Evolutionary conservation across 2,113 vertebrate species (phyloP).

Genomic region (Engystomops pustulosus): DNA sequence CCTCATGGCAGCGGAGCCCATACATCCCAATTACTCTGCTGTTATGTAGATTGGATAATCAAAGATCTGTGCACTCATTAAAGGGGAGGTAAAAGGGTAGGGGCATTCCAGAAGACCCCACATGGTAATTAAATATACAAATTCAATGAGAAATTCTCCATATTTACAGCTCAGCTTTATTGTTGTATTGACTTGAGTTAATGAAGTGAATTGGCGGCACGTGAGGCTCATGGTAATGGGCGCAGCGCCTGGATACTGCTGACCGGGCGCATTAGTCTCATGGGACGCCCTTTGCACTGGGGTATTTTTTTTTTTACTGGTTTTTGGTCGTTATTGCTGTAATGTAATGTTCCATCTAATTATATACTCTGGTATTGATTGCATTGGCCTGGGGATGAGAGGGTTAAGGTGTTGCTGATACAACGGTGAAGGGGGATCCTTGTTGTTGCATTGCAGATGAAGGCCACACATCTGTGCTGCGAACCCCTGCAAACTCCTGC

Average conservation of each 20-base stretch:
- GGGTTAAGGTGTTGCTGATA: neutral
- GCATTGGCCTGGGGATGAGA: neutral
- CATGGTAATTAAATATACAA: constrained; percentile 54
- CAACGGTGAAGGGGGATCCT: neutral
- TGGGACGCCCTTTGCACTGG: neutral
- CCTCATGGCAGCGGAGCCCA: neutral
- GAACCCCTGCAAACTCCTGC: too few species aligned
- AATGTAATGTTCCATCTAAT: neutral
- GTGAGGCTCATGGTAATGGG: constrained; percentile 24
- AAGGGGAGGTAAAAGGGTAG: neutral
- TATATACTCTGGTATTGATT: neutral
- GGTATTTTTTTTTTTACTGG: neutral
- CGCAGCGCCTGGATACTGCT: constrained; percentile 4
- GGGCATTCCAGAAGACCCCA: neutral
- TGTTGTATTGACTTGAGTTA: constrained; percentile 48
- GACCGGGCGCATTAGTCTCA: constrained; percentile 8
- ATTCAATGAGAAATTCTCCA: constrained; percentile 54
- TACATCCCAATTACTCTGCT: neutral
- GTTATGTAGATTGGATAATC: constrained; percentile 15
- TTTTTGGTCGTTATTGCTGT: neutral
- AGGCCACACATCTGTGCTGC: neutral
- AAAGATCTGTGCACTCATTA: constrained; percentile 35
- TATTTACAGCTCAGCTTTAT: constrained; percentile 50
- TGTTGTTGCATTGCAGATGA: neutral
- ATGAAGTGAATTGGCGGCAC: constrained; percentile 42